Evolutionary conservation across 53 echinoderm and acorn worm genomes (phyloP).

Genomic region (Antedon mediterranea): DNA sequence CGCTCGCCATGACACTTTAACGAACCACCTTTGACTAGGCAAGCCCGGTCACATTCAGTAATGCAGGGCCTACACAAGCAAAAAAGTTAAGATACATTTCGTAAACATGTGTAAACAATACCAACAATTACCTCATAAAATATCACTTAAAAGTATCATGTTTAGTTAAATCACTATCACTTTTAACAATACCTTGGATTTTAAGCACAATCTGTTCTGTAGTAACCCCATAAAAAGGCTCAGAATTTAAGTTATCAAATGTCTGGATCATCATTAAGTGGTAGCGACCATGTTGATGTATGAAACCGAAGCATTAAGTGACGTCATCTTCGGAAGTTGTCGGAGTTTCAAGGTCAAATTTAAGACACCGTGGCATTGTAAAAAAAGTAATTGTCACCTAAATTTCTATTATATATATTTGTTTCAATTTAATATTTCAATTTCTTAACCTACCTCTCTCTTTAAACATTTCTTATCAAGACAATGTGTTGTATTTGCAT

Average conservation of each 20-base stretch:
- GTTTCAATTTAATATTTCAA: too few species aligned
- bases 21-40: background rate
- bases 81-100: background rate
- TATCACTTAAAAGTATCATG: background rate
- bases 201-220: background rate
- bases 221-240: background rate
- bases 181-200: background rate
- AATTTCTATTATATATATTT: too few species aligned
- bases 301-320: background rate
- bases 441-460: too few species aligned
- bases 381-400: too few species aligned
- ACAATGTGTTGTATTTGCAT: too few species aligned
- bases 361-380: background rate
- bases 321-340: slow-evolving; percentile 7
- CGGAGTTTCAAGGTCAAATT: slow-evolving; percentile 1
- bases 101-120: background rate
- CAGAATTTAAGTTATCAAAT: background rate
- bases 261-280: background rate
- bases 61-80: background rate
- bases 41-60: background rate
- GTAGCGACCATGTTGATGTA: background rate
- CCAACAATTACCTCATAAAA: background rate
- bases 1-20: background rate
- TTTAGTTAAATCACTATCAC: background rate
- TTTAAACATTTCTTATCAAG: too few species aligned